These are phyloP conservation scores for Melanotaenia duboulayi DNA, from an alignment of 2,113 vertebrate genomes.

Conservation along the genomic window DNA sequence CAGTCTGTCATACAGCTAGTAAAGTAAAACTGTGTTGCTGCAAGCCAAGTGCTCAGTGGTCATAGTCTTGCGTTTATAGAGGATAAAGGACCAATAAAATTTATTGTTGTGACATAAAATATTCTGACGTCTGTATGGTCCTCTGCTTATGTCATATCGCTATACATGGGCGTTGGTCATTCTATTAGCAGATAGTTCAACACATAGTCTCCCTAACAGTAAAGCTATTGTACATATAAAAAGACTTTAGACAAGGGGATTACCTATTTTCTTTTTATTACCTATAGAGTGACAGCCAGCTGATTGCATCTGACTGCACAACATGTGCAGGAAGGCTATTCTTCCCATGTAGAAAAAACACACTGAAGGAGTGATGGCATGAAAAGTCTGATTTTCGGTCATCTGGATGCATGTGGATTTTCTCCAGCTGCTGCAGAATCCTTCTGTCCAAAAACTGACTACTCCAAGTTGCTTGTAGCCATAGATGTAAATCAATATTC, in stretches of 20 bases:
- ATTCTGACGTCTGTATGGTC: background rate
- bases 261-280: too few species aligned
- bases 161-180: background rate
- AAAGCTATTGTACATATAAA: too few species aligned
- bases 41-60: background rate
- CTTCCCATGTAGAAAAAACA: too few species aligned
- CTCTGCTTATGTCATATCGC: background rate
- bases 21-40: background rate
- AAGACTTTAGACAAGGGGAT: too few species aligned
- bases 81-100: background rate
- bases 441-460: too few species aligned
- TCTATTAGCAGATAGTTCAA: background rate
- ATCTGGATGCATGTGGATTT: too few species aligned
- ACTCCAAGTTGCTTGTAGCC: too few species aligned
- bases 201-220: background rate
- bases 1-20: background rate
- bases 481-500: too few species aligned
- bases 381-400: too few species aligned
- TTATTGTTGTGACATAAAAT: background rate
- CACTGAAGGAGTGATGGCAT: too few species aligned
- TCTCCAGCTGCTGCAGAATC: too few species aligned
- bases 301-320: background rate
- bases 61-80: constrained; percentile 48
- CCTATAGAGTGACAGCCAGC: too few species aligned
- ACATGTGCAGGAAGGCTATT: background rate